Evolutionary conservation across 2,888 invertebrate genomes (phyloP), one percentile per base, ranked within the genome.

Genomic region (Ernsta delagoae): DNA sequence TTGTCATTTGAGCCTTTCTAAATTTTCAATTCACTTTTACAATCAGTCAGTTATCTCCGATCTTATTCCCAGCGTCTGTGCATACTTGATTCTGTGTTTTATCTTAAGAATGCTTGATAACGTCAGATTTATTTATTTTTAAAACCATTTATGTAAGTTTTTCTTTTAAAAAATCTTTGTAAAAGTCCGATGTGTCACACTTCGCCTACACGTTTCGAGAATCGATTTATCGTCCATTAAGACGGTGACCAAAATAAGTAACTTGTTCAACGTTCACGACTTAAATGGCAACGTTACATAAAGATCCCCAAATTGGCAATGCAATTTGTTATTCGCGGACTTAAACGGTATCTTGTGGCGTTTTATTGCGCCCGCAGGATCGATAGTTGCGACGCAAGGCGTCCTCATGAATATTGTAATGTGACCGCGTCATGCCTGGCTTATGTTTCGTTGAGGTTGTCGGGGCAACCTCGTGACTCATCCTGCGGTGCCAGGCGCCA

Each of bases 341-440:
- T 78, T 74, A 79, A 79, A 80, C 77, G 73, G 74, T 70, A 74
- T 74, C 70, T 70, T 70, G 77, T 76, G 76, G 66, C 43, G 34
- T 65, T 57, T 79, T 78, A 80, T 82, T 77, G 76, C 71, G 76
- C 77, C 74, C 75, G 79, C 70, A 75, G 77, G 83, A 87, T 90
- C 87, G 80, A 88, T 89, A 83, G 69, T 71, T 72, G 75, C 77
- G 79, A 75, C 73, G 72, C 76, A 72, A 72, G 71, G 75, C 78
- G 81, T 73, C 86, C 85, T 89, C 87, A 83, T 82, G 74, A 83
- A 85, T 86, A 89, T 88, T 86, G 77, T 82, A 88, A 86, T 87
- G 71, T n/a, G n/a, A n/a, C n/a, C n/a, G n/a, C n/a, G n/a, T n/a
- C n/a, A n/a, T n/a, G 24, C 24, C 24, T 71, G 45, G 12, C 45